Conservation (phyloP, 1,140 invertebrate genomes). For the Agrypnia vestita region DNA sequence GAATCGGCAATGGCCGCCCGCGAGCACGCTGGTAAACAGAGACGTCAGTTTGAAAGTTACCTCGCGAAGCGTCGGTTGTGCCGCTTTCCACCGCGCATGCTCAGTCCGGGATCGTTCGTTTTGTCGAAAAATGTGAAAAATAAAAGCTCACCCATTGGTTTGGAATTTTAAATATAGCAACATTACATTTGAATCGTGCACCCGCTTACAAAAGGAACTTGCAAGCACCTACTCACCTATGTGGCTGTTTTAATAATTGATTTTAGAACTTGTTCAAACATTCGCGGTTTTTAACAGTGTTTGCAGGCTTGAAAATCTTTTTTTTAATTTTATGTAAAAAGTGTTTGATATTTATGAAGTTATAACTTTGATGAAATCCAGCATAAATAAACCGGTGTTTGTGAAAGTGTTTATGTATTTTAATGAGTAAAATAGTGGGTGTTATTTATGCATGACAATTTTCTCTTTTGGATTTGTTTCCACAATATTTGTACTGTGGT, state of each 20-base stretch:
- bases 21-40: conserved; percentile 22
- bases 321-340: not conserved
- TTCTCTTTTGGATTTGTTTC: conserved; percentile 27
- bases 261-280: conserved; percentile 15
- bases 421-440: conserved; percentile 15
- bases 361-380: conserved; percentile 1
- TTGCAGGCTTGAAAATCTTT: not conserved
- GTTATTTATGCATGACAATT: conserved; percentile 30
- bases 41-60: conserved; percentile 31
- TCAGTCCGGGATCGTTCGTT: conserved; percentile 12
- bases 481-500: too few species aligned
- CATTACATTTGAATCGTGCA: too few species aligned
- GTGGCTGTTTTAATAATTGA: not conserved
- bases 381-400: conserved; percentile 8
- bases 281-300: conserved; percentile 1
- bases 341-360: not conserved
- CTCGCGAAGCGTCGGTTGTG: not conserved
- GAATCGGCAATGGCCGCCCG: not conserved
- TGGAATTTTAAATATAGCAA: conserved; percentile 4
- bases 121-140: conserved; percentile 26
- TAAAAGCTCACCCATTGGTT: not conserved
- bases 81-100: conserved; percentile 11
- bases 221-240: not conserved
- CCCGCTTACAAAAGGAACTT: not conserved
- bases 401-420: conserved; percentile 13